Evolutionary conservation across 2,888 invertebrate species (phyloP), one percentile per base, ranked within the genome.

Genomic region (Erebia ligea): DNA sequence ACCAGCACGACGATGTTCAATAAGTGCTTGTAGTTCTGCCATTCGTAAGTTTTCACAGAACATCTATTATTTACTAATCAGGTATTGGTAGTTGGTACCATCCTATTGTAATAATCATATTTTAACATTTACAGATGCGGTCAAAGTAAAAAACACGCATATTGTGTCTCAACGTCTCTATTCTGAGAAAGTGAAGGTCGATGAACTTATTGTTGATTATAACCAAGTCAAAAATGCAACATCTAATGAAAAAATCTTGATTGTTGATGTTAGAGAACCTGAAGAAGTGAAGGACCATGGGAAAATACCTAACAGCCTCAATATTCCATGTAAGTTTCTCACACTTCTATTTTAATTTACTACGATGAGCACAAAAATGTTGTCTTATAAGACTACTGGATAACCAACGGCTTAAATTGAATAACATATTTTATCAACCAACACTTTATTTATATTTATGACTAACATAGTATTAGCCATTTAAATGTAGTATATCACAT

Each of bases 231-330:
- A 93, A 81, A 84, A 82, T 74, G 90, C 88, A 45, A 84, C 82
- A 68, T 54, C 71, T 4, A 78, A 84, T 72, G 77, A 76, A 19
- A 81, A 84, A 70, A 79, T 86, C 69, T 80, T 96, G 17, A 94
- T 97, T 40, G 94, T 98, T 73, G 97, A 97, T 91, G 97, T 97
- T 0, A 95, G 97, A 76, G 96, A 97, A 82, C 96, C 96, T 45
- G 86, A 94, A 13, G 97, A 97, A 87, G 85, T 97, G 11, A 86
- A 94, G 73, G 95, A 96, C 81, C 95, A 95, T 76, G 97, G 97
- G 3, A 90, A 93, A 80, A 95, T 97, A 72, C 97, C 97, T 52
- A 95, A 95, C 68, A 96, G 96, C 80, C 94, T 97, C 67, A 96
- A 97, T 81, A 96, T 97, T 84, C 97, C 97, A 77, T 91, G 97